Conservation (phyloP, 2,888 invertebrate species). For the Antitype chi region DNA sequence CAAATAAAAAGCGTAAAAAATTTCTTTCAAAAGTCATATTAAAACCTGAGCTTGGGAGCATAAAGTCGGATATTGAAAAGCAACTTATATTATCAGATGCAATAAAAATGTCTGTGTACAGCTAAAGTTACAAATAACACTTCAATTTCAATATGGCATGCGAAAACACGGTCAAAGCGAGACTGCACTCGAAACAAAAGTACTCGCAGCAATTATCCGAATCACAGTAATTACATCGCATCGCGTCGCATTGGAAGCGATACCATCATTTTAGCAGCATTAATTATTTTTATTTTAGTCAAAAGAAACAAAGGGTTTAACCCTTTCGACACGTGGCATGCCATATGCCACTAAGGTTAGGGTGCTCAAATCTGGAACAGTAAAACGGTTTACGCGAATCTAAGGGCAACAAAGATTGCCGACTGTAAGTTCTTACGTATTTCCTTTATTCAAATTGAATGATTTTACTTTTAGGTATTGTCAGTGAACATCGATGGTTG, state of each 20-base stretch:
- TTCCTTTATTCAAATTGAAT: constrained; percentile 69
- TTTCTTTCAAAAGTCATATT: constrained; percentile 45
- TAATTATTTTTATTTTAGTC: constrained; percentile 77
- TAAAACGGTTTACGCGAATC: constrained; percentile 71
- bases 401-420: constrained; percentile 61
- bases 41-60: constrained; percentile 51
- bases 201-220: constrained; percentile 86
- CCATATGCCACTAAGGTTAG: constrained; percentile 80
- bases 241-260: constrained; percentile 87
- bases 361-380: constrained; percentile 68
- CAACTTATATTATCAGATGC: constrained; percentile 62
- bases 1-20: constrained; percentile 63
- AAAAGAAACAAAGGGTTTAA: constrained; percentile 82
- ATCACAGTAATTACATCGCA: constrained; percentile 87
- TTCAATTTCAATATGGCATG: constrained; percentile 86
- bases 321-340: constrained; percentile 86
- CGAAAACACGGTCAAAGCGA: constrained; percentile 87
- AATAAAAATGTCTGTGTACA: constrained; percentile 70
- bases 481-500: constrained; percentile 50
- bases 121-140: constrained; percentile 74
- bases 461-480: constrained; percentile 61
- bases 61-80: constrained; percentile 67
- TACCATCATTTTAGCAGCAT: constrained; percentile 84
- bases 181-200: constrained; percentile 84
- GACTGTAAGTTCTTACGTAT: constrained; percentile 54